Base-by-base conservation (phyloP, 2,113 vertebrate species). In the Galbula dea region DNA sequence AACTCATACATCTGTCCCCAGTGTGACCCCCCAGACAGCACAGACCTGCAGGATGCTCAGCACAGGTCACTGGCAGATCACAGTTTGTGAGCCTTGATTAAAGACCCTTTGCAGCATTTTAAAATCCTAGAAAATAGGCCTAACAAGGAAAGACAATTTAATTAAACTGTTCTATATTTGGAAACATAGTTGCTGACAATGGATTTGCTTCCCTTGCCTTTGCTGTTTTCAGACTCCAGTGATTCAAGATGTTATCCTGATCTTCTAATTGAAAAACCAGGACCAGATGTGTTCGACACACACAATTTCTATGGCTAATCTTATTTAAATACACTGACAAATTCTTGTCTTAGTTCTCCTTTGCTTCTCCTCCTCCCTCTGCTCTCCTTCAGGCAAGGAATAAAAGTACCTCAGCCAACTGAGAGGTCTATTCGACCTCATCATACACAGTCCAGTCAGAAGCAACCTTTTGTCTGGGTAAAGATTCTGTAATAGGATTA, bases 111-210 rank as follows among this genome's bases (percentile, higher is more conserved):
- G 10, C 59, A 29, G 80, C n/a, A 95, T 94, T 96, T 94, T 94
- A 94, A 86, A 69, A 41, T 65, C 59, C 63, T 68, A 82, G 61
- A 93, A 90, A 94, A 87, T 74, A 72, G 41, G 46, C 94, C 89
- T 94, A 92, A 91, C 43, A 96, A 91, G 89, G 90, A 61, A 83
- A 90, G 68, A 69, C 48, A 95, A 93, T 87, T 73, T 91, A 94
- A 67, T 87, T 73, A 92, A 94, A 67, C 43, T 41, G 36, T 34
- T 86, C 75, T 89, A 29, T 78, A 73, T 91, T 96, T 91, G 76
- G 76, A 91, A 67, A 69, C 8, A 5, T 37, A 72, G 22, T 71
- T 74, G 55, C 75, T 87, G 78, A 89, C 72, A 92, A 80, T 61
- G 74, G 32, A 16, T 51, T 72, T 90, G 36, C 69, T 94, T 82